These are phyloP conservation scores for Acleris laterana DNA, from an alignment of 2,888 invertebrate genomes.

Conservation along the genomic window DNA sequence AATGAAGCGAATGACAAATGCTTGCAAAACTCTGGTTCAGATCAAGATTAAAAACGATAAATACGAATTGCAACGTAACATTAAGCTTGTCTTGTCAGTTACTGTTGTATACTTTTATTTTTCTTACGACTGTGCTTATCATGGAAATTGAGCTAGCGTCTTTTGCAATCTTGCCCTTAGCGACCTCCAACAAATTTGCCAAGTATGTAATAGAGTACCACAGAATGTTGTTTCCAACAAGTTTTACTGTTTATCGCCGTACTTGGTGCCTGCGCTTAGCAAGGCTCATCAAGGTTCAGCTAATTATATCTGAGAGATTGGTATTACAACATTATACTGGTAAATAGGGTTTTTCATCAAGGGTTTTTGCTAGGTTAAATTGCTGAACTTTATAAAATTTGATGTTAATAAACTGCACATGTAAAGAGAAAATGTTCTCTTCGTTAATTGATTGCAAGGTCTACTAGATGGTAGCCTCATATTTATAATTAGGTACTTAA, in stretches of 20 bases:
- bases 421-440: too few relatives aligned
- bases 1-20: neutral
- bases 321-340: neutral
- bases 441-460: too few relatives aligned
- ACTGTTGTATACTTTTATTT: neutral
- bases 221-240: constrained; percentile 29
- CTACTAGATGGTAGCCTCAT: too few relatives aligned
- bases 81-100: neutral
- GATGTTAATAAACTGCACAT: too few relatives aligned
- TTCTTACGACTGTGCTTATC: neutral
- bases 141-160: neutral
- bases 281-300: constrained; percentile 21
- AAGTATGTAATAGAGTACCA: constrained; percentile 13
- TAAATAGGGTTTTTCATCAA: neutral
- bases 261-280: constrained; percentile 16
- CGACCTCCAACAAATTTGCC: constrained; percentile 26
- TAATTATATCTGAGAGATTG: constrained; percentile 23
- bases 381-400: too few relatives aligned
- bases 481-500: too few relatives aligned
- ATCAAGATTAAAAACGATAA: neutral
- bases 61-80: neutral
- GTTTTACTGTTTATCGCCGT: constrained; percentile 33
- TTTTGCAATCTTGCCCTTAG: constrained; percentile 26
- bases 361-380: neutral
- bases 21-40: neutral